phyloP scores from a whole-genome alignment of 2,888 invertebrate species.

The Papilio demoleus region DNA sequence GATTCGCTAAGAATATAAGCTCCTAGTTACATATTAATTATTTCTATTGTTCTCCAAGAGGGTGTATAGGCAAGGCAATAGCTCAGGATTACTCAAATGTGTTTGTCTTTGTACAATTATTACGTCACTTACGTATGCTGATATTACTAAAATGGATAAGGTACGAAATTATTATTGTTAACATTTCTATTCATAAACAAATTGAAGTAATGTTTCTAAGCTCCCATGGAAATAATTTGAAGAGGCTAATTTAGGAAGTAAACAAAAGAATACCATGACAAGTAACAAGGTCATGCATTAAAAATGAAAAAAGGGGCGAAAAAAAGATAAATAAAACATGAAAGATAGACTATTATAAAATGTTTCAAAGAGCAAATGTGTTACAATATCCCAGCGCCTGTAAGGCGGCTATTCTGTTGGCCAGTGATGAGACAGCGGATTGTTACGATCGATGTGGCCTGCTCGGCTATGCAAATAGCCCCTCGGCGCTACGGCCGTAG shows the following conservation, averaged over 20 bases:
- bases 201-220: too few species aligned
- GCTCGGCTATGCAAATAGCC: slow-evolving; percentile 48
- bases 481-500: slow-evolving; percentile 44
- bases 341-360: background rate
- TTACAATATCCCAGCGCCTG: slow-evolving; percentile 1
- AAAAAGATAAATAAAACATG: too few species aligned
- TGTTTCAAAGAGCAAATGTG: background rate
- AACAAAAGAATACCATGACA: too few species aligned
- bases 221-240: too few species aligned
- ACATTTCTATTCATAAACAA: too few species aligned
- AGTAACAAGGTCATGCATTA: too few species aligned
- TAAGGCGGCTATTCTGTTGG: slow-evolving; percentile 21
- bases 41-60: slow-evolving; percentile 13
- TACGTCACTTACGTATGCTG: background rate
- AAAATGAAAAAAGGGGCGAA: too few species aligned
- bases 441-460: slow-evolving; percentile 47
- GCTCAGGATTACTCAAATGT: background rate
- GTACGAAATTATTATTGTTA: background rate
- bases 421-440: slow-evolving; percentile 41
- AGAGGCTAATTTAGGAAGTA: too few species aligned
- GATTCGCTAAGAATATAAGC: slow-evolving; percentile 26
- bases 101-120: slow-evolving; percentile 12
- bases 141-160: background rate
- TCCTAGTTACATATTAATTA: slow-evolving; percentile 24
- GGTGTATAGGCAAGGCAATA: background rate